These are phyloP conservation scores for Onychostruthus taczanowskii DNA, from an alignment of 2,113 vertebrate genomes.

Conservation along the genomic window DNA sequence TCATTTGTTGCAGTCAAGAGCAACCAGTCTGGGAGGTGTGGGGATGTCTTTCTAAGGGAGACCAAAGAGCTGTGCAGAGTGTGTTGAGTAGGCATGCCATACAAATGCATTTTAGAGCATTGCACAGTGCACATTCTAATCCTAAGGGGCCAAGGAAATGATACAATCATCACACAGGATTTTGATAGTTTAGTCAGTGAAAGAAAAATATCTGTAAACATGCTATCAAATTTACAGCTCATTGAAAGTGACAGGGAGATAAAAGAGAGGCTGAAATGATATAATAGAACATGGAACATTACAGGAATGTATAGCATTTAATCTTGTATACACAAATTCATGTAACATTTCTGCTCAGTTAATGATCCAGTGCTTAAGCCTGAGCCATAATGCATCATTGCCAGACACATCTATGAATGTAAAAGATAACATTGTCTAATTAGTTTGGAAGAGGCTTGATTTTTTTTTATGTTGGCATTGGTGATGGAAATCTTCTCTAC, in stretches of 20 bases:
- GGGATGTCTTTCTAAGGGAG: neutral
- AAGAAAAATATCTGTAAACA: constrained; percentile 47
- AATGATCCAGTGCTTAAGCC: constrained; percentile 3
- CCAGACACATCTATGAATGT: neutral
- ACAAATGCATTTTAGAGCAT: neutral
- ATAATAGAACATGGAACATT: neutral
- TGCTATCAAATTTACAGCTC: constrained; percentile 48
- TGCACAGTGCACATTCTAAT: neutral
- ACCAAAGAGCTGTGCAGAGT: neutral
- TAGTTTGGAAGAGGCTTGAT: neutral
- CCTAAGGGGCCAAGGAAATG: neutral
- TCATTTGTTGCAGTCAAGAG: neutral
- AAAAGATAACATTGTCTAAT: neutral
- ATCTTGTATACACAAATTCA: constrained; percentile 2
- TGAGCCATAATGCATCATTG: neutral
- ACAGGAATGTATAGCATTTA: neutral
- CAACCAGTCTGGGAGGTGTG: neutral
- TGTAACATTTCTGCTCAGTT: constrained; percentile 21
- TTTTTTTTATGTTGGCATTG: neutral
- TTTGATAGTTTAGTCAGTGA: constrained; percentile 25
- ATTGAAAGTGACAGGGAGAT: constrained; percentile 46
- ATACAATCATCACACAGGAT: neutral
- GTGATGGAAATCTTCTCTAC: neutral
- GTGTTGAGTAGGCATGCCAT: neutral
- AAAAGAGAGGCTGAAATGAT: neutral